phyloP scores from a whole-genome alignment of 2,113 vertebrate genomes.

The Coturnix japonica region DNA sequence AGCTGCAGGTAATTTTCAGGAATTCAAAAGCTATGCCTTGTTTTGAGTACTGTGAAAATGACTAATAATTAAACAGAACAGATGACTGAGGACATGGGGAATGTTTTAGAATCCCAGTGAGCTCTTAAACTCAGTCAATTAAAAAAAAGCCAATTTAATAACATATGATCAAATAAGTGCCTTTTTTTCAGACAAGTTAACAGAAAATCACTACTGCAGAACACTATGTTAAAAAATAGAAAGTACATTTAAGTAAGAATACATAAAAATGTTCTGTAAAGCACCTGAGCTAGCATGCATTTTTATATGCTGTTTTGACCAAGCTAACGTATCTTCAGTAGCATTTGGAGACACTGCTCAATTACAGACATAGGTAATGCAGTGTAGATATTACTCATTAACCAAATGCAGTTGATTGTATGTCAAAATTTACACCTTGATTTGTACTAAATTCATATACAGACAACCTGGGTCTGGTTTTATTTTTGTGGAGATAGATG shows the following conservation, averaged over 20 bases:
- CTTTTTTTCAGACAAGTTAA: neutral
- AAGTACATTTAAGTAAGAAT: neutral
- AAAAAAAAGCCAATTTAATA: neutral
- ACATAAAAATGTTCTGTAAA: neutral
- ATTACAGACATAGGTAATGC: neutral
- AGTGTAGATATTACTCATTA: neutral
- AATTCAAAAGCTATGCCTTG: neutral
- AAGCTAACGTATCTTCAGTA: neutral
- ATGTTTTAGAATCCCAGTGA: neutral
- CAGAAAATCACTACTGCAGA: neutral
- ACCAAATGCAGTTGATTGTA: neutral
- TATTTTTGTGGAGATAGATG: neutral
- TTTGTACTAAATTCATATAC: neutral
- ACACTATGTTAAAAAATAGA: neutral
- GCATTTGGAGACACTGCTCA: neutral
- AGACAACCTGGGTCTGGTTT: neutral
- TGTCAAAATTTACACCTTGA: neutral
- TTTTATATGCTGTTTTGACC: neutral
- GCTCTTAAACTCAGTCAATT: neutral
- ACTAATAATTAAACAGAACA: neutral
- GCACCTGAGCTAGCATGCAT: neutral
- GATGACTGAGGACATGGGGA: neutral
- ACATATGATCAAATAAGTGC: neutral
- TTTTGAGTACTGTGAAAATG: neutral
- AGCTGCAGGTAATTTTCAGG: neutral